Conservation (phyloP, 2,113 vertebrate species). For the Calonectris borealis region DNA sequence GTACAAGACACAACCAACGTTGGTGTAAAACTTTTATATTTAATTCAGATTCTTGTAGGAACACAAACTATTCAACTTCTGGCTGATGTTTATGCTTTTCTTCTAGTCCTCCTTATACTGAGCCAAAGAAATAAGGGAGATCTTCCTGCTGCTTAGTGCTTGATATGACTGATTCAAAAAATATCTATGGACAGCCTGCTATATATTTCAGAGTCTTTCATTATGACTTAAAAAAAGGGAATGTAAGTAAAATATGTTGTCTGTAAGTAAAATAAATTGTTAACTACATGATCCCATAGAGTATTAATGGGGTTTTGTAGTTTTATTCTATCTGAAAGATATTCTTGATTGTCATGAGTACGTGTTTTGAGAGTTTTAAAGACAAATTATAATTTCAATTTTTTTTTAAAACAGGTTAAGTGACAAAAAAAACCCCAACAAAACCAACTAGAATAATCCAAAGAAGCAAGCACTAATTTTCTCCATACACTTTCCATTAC, state of each 20-base stretch:
- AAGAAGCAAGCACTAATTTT: not conserved
- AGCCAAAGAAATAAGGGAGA: not conserved
- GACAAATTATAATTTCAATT: not conserved
- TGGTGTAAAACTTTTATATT: not conserved
- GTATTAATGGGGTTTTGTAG: not conserved
- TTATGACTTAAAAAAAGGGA: not conserved
- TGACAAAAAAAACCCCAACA: not conserved
- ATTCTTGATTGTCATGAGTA: not conserved
- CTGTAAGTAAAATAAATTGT: not conserved
- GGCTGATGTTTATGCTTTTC: not conserved
- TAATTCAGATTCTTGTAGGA: not conserved
- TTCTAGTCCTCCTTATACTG: not conserved
- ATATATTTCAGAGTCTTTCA: not conserved
- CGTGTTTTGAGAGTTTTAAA: not conserved
- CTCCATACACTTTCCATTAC: not conserved
- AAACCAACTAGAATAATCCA: not conserved
- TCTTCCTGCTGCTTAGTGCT: not conserved
- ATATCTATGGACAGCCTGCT: not conserved
- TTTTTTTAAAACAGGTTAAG: accelerated
- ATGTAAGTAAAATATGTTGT: not conserved
- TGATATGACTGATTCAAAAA: not conserved
- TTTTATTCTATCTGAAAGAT: not conserved
- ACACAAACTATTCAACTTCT: not conserved
- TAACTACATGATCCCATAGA: not conserved
- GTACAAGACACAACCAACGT: not conserved